phyloP scores from a whole-genome alignment of 2,797 vertebrate species.

The Agapornis canus region DNA sequence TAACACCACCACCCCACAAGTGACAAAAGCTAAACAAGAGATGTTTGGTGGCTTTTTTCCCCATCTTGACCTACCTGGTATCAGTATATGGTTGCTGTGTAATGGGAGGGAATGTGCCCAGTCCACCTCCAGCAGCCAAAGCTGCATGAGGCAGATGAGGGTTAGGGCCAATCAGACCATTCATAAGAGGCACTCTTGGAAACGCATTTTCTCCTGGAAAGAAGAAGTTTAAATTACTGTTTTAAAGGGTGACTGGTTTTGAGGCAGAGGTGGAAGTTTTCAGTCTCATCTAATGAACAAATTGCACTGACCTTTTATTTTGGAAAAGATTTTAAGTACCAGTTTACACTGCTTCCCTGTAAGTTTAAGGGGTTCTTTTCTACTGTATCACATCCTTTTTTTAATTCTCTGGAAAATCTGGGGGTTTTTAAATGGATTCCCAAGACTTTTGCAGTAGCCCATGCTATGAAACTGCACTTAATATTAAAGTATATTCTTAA shows the following conservation, averaged over 20 bases:
- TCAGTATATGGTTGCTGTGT: constrained; percentile 88
- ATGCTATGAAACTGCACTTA: neutral
- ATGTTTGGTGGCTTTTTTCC: neutral
- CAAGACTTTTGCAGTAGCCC: neutral
- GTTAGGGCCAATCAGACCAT: constrained; percentile 90
- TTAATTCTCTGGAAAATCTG: neutral
- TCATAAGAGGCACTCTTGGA: constrained; percentile 92
- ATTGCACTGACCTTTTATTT: neutral
- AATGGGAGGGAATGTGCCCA: constrained; percentile 86
- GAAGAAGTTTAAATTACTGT: neutral
- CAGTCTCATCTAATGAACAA: neutral
- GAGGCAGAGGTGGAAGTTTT: neutral
- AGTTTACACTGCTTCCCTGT: neutral
- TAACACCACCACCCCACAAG: neutral
- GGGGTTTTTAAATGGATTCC: neutral
- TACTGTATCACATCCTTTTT: neutral
- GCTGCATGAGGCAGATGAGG: constrained; percentile 84
- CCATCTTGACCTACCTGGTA: constrained; percentile 81
- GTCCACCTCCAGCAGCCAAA: constrained; percentile 83
- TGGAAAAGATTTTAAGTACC: neutral
- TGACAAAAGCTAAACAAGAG: neutral
- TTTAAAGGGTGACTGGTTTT: neutral
- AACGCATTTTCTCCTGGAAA: constrained; percentile 86
- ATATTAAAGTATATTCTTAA: neutral
- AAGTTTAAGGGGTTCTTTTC: neutral